Evolutionary conservation across 2,888 invertebrate species (phyloP).

Genomic region (Agrilus biguttatus): DNA sequence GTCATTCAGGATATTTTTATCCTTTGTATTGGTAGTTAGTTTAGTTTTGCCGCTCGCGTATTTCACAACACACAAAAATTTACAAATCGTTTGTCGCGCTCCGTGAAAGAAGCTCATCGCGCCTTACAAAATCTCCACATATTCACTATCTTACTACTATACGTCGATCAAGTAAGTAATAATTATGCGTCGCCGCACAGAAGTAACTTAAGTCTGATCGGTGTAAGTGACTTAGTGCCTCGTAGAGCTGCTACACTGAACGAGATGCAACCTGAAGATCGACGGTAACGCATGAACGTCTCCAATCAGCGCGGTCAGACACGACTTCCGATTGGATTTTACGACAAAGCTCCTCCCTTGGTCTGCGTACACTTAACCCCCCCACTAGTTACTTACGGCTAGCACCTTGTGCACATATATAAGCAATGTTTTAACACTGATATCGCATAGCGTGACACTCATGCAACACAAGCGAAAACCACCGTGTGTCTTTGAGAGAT

Average conservation of each 20-base stretch:
- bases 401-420: constrained; percentile 17
- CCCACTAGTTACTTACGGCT: constrained; percentile 15
- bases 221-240: no score
- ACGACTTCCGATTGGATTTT: constrained; percentile 7
- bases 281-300: constrained; percentile 7
- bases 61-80: no score
- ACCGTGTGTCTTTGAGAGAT: constrained; percentile 3
- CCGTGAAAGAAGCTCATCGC: no score
- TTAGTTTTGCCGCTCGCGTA: no score
- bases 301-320: constrained; percentile 10
- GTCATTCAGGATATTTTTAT: no score
- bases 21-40: no score
- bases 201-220: no score
- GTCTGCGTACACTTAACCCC: constrained; percentile 11
- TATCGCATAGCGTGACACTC: constrained; percentile 16
- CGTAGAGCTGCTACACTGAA: constrained; percentile 4
- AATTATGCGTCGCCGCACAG: no score
- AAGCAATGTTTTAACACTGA: constrained; percentile 15
- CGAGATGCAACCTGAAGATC: constrained; percentile 13
- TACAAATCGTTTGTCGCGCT: no score
- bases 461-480: constrained; percentile 11
- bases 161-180: no score
- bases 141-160: no score
- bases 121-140: no score
- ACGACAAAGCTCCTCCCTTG: constrained; percentile 10